These are phyloP conservation scores for Oreonectes daqikongensis DNA, from an alignment of 2,797 vertebrate species.

Conservation along the genomic window DNA sequence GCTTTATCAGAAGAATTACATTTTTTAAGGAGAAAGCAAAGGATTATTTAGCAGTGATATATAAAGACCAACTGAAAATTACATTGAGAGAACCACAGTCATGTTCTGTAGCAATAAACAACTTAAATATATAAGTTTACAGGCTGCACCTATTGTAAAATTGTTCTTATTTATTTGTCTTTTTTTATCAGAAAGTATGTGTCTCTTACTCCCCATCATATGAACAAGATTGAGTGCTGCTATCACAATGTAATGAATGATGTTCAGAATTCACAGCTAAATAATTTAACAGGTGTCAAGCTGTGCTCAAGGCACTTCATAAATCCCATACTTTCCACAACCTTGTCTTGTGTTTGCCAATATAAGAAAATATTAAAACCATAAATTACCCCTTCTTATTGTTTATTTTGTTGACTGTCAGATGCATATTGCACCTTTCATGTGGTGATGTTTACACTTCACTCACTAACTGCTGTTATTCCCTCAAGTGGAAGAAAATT, in stretches of 20 bases:
- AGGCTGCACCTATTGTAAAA: not conserved
- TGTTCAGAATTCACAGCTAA: not conserved
- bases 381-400: not conserved
- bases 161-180: not conserved
- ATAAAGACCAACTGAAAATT: not conserved
- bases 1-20: too few species aligned
- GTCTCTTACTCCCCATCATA: not conserved
- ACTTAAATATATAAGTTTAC: not conserved
- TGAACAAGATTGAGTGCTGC: not conserved
- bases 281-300: not conserved
- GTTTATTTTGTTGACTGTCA: not conserved
- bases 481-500: conserved; percentile 63
- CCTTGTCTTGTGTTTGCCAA: not conserved
- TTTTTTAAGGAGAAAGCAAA: not conserved
- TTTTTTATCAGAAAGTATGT: too few species aligned
- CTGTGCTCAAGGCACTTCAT: not conserved
- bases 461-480: conserved; percentile 53
- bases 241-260: conserved; percentile 2
- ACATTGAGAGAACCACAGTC: not conserved
- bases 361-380: not conserved
- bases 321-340: conserved; percentile 3
- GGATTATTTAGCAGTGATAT: conserved; percentile 17
- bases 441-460: conserved; percentile 64
- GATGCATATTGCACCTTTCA: conserved; percentile 54
- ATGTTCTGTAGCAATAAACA: not conserved